A percentile compares a stretch with the other conserved stretches of the same genome.
These are phyloP conservation scores for Nothobranchius kuhntae DNA, from an alignment of 2,113 vertebrate species.

Conservation along the genomic window DNA sequence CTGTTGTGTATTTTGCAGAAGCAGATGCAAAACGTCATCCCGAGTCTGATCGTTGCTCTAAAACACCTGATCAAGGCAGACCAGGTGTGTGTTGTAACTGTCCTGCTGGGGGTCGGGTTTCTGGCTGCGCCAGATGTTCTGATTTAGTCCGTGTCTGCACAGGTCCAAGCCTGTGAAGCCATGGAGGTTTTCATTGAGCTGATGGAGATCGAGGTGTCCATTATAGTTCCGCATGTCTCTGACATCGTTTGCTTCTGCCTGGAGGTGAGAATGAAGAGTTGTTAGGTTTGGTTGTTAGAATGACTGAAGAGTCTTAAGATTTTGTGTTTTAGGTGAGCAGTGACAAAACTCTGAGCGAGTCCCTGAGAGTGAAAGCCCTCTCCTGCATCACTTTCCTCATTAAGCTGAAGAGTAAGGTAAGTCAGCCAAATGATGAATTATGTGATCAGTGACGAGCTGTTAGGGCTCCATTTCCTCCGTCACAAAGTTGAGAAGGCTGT, in stretches of 20 bases:
- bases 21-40: slow-evolving; percentile 80
- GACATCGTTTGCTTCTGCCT: slow-evolving; percentile 85
- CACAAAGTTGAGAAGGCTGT: no score
- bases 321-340: slow-evolving; percentile 77
- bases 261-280: slow-evolving; percentile 71
- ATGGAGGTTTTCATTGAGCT: slow-evolving; percentile 90
- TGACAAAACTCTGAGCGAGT: slow-evolving; percentile 74
- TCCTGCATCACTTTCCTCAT: slow-evolving; percentile 85
- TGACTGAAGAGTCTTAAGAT: not conserved
- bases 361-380: slow-evolving; percentile 84
- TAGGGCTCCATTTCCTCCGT: no score
- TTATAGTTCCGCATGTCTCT: slow-evolving; percentile 82
- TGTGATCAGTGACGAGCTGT: no score
- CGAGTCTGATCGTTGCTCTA: slow-evolving; percentile 80
- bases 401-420: slow-evolving; percentile 85
- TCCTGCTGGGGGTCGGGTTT: not conserved
- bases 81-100: slow-evolving; percentile 73
- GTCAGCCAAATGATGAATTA: not conserved
- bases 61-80: slow-evolving; percentile 82
- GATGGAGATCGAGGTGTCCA: slow-evolving; percentile 85
- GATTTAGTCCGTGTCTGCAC: slow-evolving; percentile 12
- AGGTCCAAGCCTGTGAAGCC: slow-evolving; percentile 86
- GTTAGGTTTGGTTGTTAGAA: no score
- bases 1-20: slow-evolving; percentile 70
- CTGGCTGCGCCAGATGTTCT: not conserved